Percentiles rank a stretch among this genome's conserved stretches.
Evolutionary conservation across 1,140 invertebrate genomes (phyloP).

Genomic region (Onthophagus taurus): DNA sequence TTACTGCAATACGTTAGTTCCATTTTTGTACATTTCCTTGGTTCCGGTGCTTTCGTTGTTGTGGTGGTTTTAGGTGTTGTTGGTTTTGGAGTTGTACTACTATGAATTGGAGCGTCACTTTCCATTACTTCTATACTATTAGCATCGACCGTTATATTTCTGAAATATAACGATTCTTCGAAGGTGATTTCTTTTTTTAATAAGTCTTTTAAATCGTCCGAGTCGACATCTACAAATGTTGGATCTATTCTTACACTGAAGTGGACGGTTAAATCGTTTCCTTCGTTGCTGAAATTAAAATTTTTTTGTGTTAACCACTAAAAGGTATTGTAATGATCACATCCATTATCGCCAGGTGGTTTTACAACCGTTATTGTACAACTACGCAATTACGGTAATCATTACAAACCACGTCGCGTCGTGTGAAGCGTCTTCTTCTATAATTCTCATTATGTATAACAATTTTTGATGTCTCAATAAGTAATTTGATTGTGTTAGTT

Average conservation of each 20-base stretch:
- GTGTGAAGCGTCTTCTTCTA: no score
- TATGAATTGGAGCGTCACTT: conserved; percentile 44
- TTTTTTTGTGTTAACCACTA: no score
- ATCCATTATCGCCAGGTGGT: not conserved
- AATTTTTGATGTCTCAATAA: no score
- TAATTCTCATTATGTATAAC: no score
- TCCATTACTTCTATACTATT: conserved; percentile 57
- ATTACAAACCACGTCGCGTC: no score
- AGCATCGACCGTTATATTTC: conserved; percentile 54
- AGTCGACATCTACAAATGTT: conserved; percentile 42
- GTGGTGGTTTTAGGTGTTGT: conserved; percentile 35
- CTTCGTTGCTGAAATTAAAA: conserved; percentile 44
- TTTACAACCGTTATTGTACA: no score
- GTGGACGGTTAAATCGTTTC: conserved; percentile 57
- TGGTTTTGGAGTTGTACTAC: conserved; percentile 44
- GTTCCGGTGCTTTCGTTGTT: conserved; percentile 40
- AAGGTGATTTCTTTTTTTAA: conserved; percentile 46
- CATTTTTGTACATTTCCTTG: conserved; percentile 56
- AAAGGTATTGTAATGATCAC: no score
- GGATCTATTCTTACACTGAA: conserved; percentile 64
- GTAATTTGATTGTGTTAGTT: no score
- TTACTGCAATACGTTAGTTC: conserved; percentile 62
- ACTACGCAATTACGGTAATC: no score
- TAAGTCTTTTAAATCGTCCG: conserved; percentile 42
- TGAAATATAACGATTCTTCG: conserved; percentile 44